These are phyloP conservation scores for Alsophila aescularia DNA, from an alignment of 2,888 invertebrate species.

Conservation along the genomic window DNA sequence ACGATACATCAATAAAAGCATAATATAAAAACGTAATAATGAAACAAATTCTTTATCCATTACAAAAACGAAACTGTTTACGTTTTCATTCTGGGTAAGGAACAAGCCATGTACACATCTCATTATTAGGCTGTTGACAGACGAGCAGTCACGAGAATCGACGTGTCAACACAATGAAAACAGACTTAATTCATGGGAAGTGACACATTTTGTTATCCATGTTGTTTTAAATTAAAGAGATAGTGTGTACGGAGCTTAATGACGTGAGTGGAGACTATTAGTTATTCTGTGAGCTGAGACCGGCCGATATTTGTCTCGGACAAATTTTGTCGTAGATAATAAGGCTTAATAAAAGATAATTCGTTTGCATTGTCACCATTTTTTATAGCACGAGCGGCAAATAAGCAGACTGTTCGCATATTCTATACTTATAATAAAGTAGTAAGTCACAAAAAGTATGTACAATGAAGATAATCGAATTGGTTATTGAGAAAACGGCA, in stretches of 20 bases:
- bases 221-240: slow-evolving; percentile 55
- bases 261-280: slow-evolving; percentile 31
- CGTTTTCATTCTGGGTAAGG: slow-evolving; percentile 39
- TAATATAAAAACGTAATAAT: no score
- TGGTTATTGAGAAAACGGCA: no score
- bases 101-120: slow-evolving; percentile 21
- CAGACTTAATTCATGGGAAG: slow-evolving; percentile 56
- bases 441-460: no score
- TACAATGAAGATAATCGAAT: no score
- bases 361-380: no score
- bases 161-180: slow-evolving; percentile 49
- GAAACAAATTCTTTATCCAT: no score
- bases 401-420: no score
- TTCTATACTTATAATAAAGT: no score
- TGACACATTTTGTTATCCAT: slow-evolving; percentile 53
- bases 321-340: slow-evolving; percentile 41
- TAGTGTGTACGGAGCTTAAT: slow-evolving; percentile 45
- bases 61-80: slow-evolving; percentile 27
- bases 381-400: no score
- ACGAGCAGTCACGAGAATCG: slow-evolving; percentile 51
- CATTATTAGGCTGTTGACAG: slow-evolving; percentile 51
- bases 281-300: slow-evolving; percentile 27
- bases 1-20: no score
- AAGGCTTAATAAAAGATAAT: not conserved
- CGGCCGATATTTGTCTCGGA: slow-evolving; percentile 50